Evolutionary conservation across 2,113 vertebrate species (phyloP), one percentile per base, ranked within the genome.

Genomic region (Thalassarche chlororhynchos): DNA sequence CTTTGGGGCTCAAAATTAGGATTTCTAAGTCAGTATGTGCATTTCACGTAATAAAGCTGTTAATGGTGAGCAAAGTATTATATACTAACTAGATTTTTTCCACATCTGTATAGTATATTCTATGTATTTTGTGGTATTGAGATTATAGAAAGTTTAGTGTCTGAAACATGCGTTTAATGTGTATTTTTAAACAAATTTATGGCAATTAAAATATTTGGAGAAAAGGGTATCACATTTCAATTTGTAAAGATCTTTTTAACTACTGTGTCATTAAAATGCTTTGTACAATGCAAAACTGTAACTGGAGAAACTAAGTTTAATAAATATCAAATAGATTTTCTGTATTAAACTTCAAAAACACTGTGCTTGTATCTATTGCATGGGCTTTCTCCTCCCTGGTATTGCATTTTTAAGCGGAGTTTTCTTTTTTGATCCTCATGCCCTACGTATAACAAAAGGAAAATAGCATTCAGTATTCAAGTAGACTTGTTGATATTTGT

Each of bases 41-140:
- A 98, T 99, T 98, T 98, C 98, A 98, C 97, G 97, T 98, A 98
- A 98, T 97, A 98, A 98, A 98, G 98, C 98, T 98, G 98, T 99
- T 99, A 98, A 98, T 99, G 99, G 99, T 99, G 99, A 99, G 99
- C 99, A 99, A 99, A 99, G 99, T 99, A 99, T 99, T 99, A 98
- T 98, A 98, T 98, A 98, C 98, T 99, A 99, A 99, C 99, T 99
- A 99, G 98, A 98, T 98, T 98, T 98, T 98, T 99, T 99, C 98
- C 98, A 98, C 99, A 99, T 99, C 99, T 99, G 99, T 99, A 99
- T 99, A 99, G 98, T 99, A 99, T 99, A 99, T 99, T 99, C 99
- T 99, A 99, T 99, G 99, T 99, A 99, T 99, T 99, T 99, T 99
- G 99, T 99, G 98, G 99, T 99, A 99, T 99, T 99, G 99, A 99